These are phyloP conservation scores for Yponomeuta cagnagella DNA, from an alignment of 2,888 invertebrate species.

Conservation along the genomic window DNA sequence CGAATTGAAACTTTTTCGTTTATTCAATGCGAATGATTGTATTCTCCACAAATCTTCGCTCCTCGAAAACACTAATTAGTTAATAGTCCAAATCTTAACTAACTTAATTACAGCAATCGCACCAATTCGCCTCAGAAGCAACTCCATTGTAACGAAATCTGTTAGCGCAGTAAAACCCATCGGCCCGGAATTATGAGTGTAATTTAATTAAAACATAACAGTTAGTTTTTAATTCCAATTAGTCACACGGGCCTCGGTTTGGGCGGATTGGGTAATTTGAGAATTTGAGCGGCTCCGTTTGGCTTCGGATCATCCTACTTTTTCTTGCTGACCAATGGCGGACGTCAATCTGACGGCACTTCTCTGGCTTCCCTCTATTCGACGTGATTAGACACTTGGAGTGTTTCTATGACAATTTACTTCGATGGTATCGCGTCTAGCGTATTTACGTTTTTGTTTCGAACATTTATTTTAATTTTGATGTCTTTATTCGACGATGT, in stretches of 20 bases:
- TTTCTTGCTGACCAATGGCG: slow-evolving; percentile 57
- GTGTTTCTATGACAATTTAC: slow-evolving; percentile 34
- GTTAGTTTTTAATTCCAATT: slow-evolving; percentile 67
- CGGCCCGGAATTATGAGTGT: slow-evolving; percentile 51
- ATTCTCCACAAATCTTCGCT: background rate
- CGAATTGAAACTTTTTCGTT: too few species aligned
- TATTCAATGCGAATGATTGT: too few species aligned
- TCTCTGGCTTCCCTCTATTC: slow-evolving; percentile 51
- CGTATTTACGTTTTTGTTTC: background rate
- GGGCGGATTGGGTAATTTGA: slow-evolving; percentile 71
- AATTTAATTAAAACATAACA: slow-evolving; percentile 74
- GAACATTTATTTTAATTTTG: background rate
- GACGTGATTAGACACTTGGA: slow-evolving; percentile 48
- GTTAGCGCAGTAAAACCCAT: slow-evolving; percentile 54
- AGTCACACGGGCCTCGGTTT: slow-evolving; percentile 68
- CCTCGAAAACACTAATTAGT: background rate
- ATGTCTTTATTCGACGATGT: background rate
- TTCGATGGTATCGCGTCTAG: background rate
- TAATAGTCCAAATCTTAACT: slow-evolving; percentile 26
- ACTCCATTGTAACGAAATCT: slow-evolving; percentile 64
- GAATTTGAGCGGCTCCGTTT: slow-evolving; percentile 57
- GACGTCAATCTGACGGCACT: slow-evolving; percentile 33
- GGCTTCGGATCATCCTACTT: slow-evolving; percentile 63
- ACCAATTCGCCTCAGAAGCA: slow-evolving; percentile 62
- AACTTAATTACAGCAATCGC: slow-evolving; percentile 58